Conservation (phyloP, 1,140 invertebrate genomes). For the Lordiphosa clarofinis region DNA sequence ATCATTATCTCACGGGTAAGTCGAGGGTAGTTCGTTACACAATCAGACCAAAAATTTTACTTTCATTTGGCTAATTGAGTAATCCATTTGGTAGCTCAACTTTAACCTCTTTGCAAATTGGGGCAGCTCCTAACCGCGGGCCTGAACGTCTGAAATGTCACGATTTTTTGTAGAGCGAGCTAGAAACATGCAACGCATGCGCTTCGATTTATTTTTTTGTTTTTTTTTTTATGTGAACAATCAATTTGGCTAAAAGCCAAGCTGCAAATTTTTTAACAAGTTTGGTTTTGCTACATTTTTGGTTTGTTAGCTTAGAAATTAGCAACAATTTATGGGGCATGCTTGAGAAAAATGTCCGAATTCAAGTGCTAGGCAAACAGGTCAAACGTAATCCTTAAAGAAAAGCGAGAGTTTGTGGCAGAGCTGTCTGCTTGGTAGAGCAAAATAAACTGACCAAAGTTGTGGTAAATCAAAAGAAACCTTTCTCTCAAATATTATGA, state of each 20-base stretch:
- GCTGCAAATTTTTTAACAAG: conserved; percentile 73
- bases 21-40: conserved; percentile 43
- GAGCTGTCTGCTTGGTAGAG: not conserved
- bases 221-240: conserved; percentile 70
- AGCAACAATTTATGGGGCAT: conserved; percentile 46
- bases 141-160: conserved; percentile 42
- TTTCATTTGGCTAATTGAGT: conserved; percentile 62
- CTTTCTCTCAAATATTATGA: no score
- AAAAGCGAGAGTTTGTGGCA: no score
- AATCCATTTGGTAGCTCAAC: conserved; percentile 49
- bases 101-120: conserved; percentile 53
- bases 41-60: conserved; percentile 19
- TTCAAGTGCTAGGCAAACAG: not conserved
- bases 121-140: conserved; percentile 28
- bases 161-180: conserved; percentile 36
- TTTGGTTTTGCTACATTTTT: conserved; percentile 48
- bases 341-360: conserved; percentile 21
- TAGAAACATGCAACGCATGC: conserved; percentile 59
- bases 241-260: conserved; percentile 67
- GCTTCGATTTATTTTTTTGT: conserved; percentile 53
- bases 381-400: not conserved
- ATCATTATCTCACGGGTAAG: conserved; percentile 97
- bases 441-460: conserved; percentile 5
- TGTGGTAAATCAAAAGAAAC: no score
- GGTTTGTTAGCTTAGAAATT: conserved; percentile 33